Evolutionary conservation across 2,888 invertebrate species (phyloP).

Genomic region (Cephus rjabovi): DNA sequence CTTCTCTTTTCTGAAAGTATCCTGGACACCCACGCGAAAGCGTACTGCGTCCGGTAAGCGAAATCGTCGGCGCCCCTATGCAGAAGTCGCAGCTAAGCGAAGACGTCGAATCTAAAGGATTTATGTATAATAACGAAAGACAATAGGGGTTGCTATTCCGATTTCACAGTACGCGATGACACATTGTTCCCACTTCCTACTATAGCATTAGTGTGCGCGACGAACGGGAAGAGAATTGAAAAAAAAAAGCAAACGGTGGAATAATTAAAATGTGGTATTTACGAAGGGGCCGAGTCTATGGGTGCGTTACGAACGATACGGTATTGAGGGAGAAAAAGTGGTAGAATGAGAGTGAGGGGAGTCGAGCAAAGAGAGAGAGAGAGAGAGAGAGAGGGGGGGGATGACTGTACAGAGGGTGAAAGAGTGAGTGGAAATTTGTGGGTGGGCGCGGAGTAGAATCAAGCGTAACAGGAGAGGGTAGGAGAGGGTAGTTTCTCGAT

Average conservation of each 20-base stretch:
- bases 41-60: too few relatives aligned
- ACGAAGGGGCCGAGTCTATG: conserved; percentile 35
- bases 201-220: background rate
- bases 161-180: too few relatives aligned
- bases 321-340: conserved; percentile 25
- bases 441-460: conserved; percentile 19
- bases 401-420: conserved; percentile 12
- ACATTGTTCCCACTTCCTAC: background rate
- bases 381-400: conserved; percentile 14
- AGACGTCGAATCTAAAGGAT: conserved; percentile 2
- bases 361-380: conserved; percentile 20
- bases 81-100: background rate
- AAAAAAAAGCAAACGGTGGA: conserved; percentile 34
- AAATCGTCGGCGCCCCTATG: too few relatives aligned
- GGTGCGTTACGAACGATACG: conserved; percentile 39
- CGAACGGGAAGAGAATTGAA: conserved; percentile 14
- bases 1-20: background rate
- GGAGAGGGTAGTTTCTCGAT: conserved; percentile 41
- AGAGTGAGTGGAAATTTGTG: conserved; percentile 8
- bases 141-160: too few relatives aligned
- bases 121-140: conserved; percentile 4
- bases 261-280: conserved; percentile 57
- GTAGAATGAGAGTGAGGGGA: conserved; percentile 20
- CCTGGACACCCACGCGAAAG: too few relatives aligned
- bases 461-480: conserved; percentile 17